These are phyloP conservation scores for Sebastes matsubarae DNA, from an alignment of 2,797 vertebrate species.

Conservation along the genomic window DNA sequence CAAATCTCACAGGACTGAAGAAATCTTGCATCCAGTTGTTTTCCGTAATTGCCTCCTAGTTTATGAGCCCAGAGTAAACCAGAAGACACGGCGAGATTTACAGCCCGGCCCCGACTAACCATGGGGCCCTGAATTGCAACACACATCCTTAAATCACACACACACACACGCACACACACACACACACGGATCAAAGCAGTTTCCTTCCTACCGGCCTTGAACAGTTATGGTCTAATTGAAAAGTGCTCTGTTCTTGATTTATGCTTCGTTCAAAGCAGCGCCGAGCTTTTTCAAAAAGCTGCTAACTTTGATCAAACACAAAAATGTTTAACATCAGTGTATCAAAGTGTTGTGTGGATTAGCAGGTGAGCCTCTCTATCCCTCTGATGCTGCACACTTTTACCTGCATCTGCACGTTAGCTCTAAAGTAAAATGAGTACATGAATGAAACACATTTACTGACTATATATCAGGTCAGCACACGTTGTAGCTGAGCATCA, in stretches of 20 bases:
- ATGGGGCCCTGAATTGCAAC: conserved; percentile 55
- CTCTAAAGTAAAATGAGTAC: neutral
- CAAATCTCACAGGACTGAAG: conserved; percentile 70
- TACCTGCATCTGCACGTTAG: neutral
- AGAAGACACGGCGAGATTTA: conserved; percentile 64
- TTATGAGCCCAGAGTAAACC: conserved; percentile 60
- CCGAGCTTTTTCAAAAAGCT: conserved; percentile 39
- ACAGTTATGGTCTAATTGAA: conserved; percentile 64
- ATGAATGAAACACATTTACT: neutral
- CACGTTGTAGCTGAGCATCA: neutral
- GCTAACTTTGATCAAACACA: conserved; percentile 29
- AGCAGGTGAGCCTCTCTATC: neutral
- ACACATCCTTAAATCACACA: conserved; percentile 9
- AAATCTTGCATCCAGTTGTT: conserved; percentile 76
- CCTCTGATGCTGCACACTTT: neutral
- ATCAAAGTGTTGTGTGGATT: conserved; percentile 4
- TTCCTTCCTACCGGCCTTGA: conserved; percentile 35
- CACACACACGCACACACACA: neutral
- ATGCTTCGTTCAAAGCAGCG: conserved; percentile 35
- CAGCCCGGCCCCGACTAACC: conserved; percentile 41
- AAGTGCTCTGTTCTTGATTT: conserved; percentile 56
- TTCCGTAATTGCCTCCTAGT: conserved; percentile 74
- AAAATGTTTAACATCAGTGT: conserved; percentile 22
- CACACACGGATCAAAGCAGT: conserved; percentile 51
- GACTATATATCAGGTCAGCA: neutral